Evolutionary conservation across 2,888 invertebrate species (phyloP), one percentile per base, ranked within the genome.

Genomic region (Eugnorisma glareosa): DNA sequence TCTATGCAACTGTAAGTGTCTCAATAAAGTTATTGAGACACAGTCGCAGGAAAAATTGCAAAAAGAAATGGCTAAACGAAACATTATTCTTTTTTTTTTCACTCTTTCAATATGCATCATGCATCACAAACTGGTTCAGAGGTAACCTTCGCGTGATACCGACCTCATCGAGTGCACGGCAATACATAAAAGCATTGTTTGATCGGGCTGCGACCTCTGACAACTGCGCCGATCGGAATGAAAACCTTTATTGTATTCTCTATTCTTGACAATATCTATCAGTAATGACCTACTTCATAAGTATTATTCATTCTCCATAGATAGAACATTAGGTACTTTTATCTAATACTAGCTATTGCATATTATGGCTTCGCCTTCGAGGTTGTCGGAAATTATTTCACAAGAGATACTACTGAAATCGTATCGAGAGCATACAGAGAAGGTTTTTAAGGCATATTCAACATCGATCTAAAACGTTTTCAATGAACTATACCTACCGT

Each of bases 41-140:
- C n/a, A n/a, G n/a, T n/a, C n/a, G n/a, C n/a, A n/a, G n/a, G n/a
- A n/a, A n/a, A n/a, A n/a, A n/a, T n/a, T n/a, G n/a, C n/a, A n/a
- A n/a, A n/a, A n/a, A n/a, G n/a, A n/a, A n/a, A n/a, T 37, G 6
- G 37, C 37, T 37, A 3, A 37, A 37, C 7, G 7, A 37, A 37
- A 37, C 4, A 37, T 6, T 0, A 7, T 4, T 37, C 6, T 37
- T 37, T 37, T 37, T 6, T 6, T 37, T 40, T 11, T 11, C 11
- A n/a, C 18, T 51, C 51, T 28, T 77, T 51, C 31, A 13, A 51
- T 43, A 63, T 67, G 61, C 68, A 73, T 40, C 28, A 48, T 74
- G 81, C 75, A 81, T 63, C 70, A 79, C 28, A 73, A 78, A 68
- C 73, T 76, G 76, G 80, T 54, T 80, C 40, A 54, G 54, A 10